A percentile compares a stretch with the other conserved stretches of the same genome.
Evolutionary conservation across 2,797 vertebrate genomes (phyloP).

Genomic region (Typhlichthys eigenmanni): DNA sequence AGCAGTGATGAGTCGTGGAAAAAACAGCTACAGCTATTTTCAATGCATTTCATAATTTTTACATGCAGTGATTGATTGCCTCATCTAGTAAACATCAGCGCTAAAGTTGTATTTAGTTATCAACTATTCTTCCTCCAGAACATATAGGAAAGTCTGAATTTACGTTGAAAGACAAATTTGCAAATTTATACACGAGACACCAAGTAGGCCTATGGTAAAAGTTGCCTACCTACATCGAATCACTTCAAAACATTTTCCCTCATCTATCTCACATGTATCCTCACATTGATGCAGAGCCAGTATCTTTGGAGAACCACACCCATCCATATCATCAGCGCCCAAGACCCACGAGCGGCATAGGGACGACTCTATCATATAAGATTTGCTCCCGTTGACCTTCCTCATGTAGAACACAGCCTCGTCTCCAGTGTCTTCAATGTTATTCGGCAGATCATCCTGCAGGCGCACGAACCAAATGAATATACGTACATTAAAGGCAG

Average conservation of each 20-base stretch:
- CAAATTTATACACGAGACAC: too few species aligned
- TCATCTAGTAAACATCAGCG: too few species aligned
- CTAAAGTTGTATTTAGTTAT: too few species aligned
- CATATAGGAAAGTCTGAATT: too few species aligned
- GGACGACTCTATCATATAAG: slow-evolving; percentile 3
- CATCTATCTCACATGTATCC: not conserved
- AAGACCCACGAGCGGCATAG: not conserved
- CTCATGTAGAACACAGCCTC: slow-evolving; percentile 15
- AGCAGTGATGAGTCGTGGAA: too few species aligned
- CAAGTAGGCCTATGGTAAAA: too few species aligned
- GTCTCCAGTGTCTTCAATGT: not conserved
- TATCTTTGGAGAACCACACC: not conserved
- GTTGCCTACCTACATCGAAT: not conserved
- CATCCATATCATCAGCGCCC: not conserved
- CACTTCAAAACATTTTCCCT: not conserved
- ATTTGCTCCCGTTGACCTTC: not conserved
- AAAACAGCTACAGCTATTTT: too few species aligned
- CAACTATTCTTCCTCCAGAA: too few species aligned
- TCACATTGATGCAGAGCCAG: not conserved
- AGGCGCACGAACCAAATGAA: not conserved
- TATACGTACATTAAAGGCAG: not conserved
- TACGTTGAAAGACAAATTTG: too few species aligned
- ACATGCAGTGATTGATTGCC: too few species aligned
- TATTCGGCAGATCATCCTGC: not conserved
- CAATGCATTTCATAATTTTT: too few species aligned